These are phyloP conservation scores for Discoglossus pictus DNA, from an alignment of 2,797 vertebrate genomes.

Conservation along the genomic window DNA sequence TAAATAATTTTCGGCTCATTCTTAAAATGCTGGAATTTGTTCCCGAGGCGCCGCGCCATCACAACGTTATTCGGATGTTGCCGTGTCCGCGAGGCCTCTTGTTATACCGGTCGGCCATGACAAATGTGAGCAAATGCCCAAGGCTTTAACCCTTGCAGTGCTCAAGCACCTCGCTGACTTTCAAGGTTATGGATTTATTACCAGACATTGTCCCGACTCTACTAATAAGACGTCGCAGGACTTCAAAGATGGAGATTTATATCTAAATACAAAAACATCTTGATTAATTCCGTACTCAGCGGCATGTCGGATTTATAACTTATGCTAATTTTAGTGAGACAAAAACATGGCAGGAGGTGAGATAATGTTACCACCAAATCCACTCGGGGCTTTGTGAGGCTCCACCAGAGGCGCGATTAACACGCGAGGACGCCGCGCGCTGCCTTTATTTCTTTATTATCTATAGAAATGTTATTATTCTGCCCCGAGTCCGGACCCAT, in stretches of 20 bases:
- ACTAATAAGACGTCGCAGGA: too few species aligned
- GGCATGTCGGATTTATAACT: constrained; percentile 46
- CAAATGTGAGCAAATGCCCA: neutral
- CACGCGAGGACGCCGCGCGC: constrained; percentile 46
- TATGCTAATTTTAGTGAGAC: constrained; percentile 43
- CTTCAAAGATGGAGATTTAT: neutral
- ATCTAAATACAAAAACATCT: neutral
- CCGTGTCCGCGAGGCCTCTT: neutral
- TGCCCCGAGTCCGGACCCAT: neutral
- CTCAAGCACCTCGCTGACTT: neutral
- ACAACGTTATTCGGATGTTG: constrained; percentile 20
- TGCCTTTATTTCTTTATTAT: constrained; percentile 2
- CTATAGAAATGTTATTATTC: neutral
- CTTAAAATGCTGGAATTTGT: constrained; percentile 3
- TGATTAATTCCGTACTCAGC: constrained; percentile 26
- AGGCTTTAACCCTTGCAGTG: constrained; percentile 7
- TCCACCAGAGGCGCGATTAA: constrained; percentile 65
- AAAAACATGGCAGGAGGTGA: constrained; percentile 53
- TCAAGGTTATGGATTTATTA: too few species aligned
- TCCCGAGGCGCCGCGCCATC: neutral
- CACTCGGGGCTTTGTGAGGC: constrained; percentile 61
- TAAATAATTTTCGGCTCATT: constrained; percentile 41
- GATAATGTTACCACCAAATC: constrained; percentile 54
- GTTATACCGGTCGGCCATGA: constrained; percentile 6
- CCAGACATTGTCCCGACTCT: too few species aligned